Evolutionary conservation across 2,797 vertebrate species (phyloP).

Genomic region (Hydrophis major): DNA sequence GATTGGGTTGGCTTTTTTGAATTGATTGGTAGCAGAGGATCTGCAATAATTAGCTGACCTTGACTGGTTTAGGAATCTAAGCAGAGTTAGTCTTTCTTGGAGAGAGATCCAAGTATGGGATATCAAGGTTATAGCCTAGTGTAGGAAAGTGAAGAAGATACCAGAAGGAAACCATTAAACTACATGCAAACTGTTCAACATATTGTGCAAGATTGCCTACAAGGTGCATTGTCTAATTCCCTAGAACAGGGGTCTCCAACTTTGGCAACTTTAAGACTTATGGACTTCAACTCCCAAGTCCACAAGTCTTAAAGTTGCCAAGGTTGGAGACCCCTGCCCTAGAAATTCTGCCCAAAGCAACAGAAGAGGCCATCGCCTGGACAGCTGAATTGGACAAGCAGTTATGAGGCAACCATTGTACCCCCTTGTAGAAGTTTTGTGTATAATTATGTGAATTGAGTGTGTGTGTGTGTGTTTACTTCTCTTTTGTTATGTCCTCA

Average conservation of each 20-base stretch:
- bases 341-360: neutral
- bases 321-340: neutral
- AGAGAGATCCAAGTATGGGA: neutral
- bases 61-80: neutral
- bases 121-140: neutral
- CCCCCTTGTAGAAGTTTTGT: neutral
- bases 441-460: neutral
- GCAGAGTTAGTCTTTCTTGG: neutral
- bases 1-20: too few relatives aligned
- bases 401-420: neutral
- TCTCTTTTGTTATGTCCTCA: neutral
- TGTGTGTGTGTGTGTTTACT: neutral
- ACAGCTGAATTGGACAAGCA: neutral
- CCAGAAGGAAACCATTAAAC: neutral
- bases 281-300: too few relatives aligned
- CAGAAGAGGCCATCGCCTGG: neutral
- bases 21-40: neutral
- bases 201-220: neutral
- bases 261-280: too few relatives aligned
- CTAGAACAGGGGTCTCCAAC: too few relatives aligned
- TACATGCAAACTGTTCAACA: neutral
- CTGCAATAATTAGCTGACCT: neutral
- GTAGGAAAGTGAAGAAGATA: neutral
- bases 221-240: too few relatives aligned
- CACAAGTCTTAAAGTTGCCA: too few relatives aligned